These are phyloP conservation scores for Gallinago media DNA, from an alignment of 2,113 vertebrate species.

Conservation along the genomic window DNA sequence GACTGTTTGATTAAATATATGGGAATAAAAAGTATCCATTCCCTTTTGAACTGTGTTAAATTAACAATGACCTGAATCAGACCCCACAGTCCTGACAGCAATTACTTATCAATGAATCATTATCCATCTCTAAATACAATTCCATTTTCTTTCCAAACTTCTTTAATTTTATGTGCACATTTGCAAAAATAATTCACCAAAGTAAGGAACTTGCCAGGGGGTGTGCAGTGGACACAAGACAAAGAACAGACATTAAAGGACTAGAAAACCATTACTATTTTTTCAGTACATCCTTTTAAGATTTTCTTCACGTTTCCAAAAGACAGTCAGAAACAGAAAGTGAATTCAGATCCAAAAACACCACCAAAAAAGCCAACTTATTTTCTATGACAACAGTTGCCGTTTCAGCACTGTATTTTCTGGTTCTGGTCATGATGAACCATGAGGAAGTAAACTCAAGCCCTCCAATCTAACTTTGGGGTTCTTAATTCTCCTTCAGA, in stretches of 20 bases:
- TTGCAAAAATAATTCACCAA: background rate
- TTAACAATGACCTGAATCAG: conserved; percentile 48
- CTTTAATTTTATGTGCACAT: background rate
- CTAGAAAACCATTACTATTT: background rate
- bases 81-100: background rate
- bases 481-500: background rate
- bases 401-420: background rate
- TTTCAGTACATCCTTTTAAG: background rate
- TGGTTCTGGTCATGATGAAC: fast-evolving
- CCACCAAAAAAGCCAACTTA: background rate
- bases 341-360: background rate
- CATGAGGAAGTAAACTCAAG: background rate
- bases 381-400: background rate
- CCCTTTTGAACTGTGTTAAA: conserved; percentile 35
- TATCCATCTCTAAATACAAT: conserved; percentile 5
- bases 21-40: conserved; percentile 6
- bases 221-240: background rate
- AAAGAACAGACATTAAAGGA: background rate
- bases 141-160: background rate
- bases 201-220: background rate
- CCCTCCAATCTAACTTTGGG: background rate
- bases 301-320: background rate
- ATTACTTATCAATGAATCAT: conserved; percentile 52
- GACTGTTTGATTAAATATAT: conserved; percentile 38
- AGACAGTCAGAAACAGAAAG: background rate